Base-by-base conservation (phyloP, 2,113 vertebrate species). In the Phalacrocorax pelagicus region DNA sequence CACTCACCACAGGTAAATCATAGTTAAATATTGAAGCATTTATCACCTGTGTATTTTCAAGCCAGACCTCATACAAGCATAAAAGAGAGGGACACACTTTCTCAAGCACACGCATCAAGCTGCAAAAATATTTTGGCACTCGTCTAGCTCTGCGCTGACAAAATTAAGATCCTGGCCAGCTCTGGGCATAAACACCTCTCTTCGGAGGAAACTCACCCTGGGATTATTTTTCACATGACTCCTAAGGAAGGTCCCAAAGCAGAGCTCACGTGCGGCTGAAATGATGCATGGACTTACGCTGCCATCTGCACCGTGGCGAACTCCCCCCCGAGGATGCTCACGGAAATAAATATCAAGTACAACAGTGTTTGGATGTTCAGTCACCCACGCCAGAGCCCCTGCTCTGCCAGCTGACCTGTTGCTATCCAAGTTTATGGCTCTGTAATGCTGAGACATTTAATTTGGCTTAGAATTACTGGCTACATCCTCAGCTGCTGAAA, bases 1-100 rank as follows among this genome's bases (percentile, higher is more conserved):
- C 96, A 92, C 94, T 84, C 86, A 67, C 88, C 83, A 74, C 94
- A 96, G 97, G 97, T 98, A 98, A 98, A 97, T 98, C 97, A 96
- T 10, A 36, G 96, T 95, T 98, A 97, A 97, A 97, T 96, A 97
- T 42, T 96, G 97, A 94, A 91, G 96, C 96, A 97, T 98, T 98
- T 96, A 97, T 98, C 97, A 98, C 94, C 74, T 70, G 77, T 17
- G 89, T 88, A 88, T 86, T 95, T 96, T 85, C 94, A 82, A 97
- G 97, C 70, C 93, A 96, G 91, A 91, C 94, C 94, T 96, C 36
- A 91, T 57, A 62, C 3, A 66, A 96, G 92, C 88, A n/a, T 19
- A 51, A 86, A 51, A 77, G 66, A 71, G 71, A 85, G 78, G 84
- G 20, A 27, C 42, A 72, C n/a, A 1, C 19, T 85, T 82, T 17